phyloP scores from a whole-genome alignment of 2,888 invertebrate genomes.

The Rhagophthalmus giganteus region DNA sequence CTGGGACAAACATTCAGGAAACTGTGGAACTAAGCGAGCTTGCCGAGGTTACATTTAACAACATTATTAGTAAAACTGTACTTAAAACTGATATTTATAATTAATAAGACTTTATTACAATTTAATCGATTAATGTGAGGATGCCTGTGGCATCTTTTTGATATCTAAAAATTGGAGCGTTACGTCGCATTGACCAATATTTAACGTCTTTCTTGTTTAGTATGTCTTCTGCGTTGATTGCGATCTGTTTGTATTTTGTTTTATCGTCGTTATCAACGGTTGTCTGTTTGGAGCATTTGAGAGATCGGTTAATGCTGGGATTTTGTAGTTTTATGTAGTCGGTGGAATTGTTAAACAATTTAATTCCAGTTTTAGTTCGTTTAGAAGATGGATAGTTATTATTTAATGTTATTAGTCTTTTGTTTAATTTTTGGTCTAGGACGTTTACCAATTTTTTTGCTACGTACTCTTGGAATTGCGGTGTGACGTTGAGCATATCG shows the following conservation, averaged over 20 bases:
- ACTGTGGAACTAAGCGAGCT: constrained; percentile 51
- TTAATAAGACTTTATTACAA: constrained; percentile 25
- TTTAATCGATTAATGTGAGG: constrained; percentile 19
- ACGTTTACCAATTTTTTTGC: constrained; percentile 58
- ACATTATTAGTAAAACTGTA: constrained; percentile 67
- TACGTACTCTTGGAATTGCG: constrained; percentile 58
- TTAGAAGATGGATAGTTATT: constrained; percentile 29
- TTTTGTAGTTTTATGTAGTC: constrained; percentile 52
- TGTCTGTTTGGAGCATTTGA: constrained; percentile 49
- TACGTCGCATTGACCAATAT: constrained; percentile 60
- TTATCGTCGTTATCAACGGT: constrained; percentile 37
- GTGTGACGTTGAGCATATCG: constrained; percentile 59
- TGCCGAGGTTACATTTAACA: constrained; percentile 60
- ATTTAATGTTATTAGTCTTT: constrained; percentile 20
- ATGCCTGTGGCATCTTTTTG: constrained; percentile 51
- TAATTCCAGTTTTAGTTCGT: constrained; percentile 53
- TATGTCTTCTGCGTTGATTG: constrained; percentile 57
- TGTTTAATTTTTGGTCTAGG: constrained; percentile 55
- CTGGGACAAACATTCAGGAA: constrained; percentile 49
- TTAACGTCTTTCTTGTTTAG: constrained; percentile 58
- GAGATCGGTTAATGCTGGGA: constrained; percentile 38
- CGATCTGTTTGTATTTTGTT: constrained; percentile 47
- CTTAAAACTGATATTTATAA: constrained; percentile 68
- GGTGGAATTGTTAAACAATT: constrained; percentile 56
- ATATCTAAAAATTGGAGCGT: constrained; percentile 59